Evolutionary conservation across 2,888 invertebrate genomes (phyloP), one percentile per base, ranked within the genome.

Genomic region (Noctua pronuba): DNA sequence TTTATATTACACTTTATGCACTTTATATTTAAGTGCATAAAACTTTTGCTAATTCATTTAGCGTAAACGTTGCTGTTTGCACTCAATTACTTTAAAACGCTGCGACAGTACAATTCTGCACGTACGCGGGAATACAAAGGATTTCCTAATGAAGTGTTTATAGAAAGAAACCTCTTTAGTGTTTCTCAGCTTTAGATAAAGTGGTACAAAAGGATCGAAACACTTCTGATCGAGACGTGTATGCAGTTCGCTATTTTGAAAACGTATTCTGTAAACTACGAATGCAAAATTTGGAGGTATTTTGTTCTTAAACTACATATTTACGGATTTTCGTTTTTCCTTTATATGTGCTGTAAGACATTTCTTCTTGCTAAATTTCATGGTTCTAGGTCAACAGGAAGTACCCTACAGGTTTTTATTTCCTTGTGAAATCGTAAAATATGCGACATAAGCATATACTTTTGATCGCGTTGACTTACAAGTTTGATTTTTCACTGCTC

Each of bases 31-130:
- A 65, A 73, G 35, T 28, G 55, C 35, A 74, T 75, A 55, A 55
- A 91, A 92, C 88, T 92, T 92, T 83, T 81, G 87, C 89, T 91
- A 92, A 93, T 92, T 92, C 88, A 89, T 91, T 92, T 92, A 80
- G 87, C 84, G 81, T 82, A 84, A 88, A 87, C 84, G 82, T 86
- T 75, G 76, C 80, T 89, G 87, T 92, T 91, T 88, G 88, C 89
- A 91, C 90, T 90, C 88, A 90, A 92, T 92, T 93, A 90, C 89
- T 88, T 90, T 90, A 92, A 91, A 91, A 89, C 38, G 75, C 35
- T 66, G 73, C 65, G 71, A 73, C 77, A 64, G 10, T 83, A 68
- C 70, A 82, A 81, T 83, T 75, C 80, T 83, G 80, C 77, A 79
- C 67, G 73, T 74, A 72, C 73, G 60, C 2, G 71, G 80, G 83